These are phyloP conservation scores for Urocyon cinereoargenteus DNA, from an alignment of 2,797 vertebrate genomes.

Conservation along the genomic window DNA sequence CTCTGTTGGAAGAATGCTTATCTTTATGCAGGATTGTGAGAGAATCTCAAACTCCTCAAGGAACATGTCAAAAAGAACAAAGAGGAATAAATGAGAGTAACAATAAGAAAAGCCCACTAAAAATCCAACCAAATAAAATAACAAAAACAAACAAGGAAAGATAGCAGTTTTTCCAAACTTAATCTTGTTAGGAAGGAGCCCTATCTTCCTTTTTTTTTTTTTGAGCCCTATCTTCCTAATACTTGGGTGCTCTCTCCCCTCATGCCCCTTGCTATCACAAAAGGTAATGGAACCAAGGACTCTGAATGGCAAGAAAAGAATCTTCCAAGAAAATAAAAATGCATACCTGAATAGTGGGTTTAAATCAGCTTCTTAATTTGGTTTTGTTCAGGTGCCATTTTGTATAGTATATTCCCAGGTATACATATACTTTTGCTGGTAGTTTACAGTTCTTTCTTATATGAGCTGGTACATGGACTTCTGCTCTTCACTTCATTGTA, in stretches of 20 bases:
- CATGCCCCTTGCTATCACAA: fast-evolving
- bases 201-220: too few relatives aligned
- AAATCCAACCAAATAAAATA: neutral
- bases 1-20: neutral
- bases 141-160: neutral
- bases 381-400: neutral
- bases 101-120: neutral
- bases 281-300: too few relatives aligned
- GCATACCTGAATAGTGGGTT: fast-evolving
- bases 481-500: neutral
- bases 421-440: too few relatives aligned
- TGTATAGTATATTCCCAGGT: neutral
- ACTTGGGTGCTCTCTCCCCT: fast-evolving
- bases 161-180: neutral
- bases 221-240: too few relatives aligned
- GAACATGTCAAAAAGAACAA: neutral
- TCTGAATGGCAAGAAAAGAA: neutral
- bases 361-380: neutral
- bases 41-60: neutral
- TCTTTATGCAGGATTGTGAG: neutral
- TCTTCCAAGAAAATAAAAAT: neutral
- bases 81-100: neutral
- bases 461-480: fast-evolving
- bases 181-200: too few relatives aligned
- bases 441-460: neutral